phyloP scores from a whole-genome alignment of 2,797 vertebrate genomes.

The Gobionotothen gibberifrons region DNA sequence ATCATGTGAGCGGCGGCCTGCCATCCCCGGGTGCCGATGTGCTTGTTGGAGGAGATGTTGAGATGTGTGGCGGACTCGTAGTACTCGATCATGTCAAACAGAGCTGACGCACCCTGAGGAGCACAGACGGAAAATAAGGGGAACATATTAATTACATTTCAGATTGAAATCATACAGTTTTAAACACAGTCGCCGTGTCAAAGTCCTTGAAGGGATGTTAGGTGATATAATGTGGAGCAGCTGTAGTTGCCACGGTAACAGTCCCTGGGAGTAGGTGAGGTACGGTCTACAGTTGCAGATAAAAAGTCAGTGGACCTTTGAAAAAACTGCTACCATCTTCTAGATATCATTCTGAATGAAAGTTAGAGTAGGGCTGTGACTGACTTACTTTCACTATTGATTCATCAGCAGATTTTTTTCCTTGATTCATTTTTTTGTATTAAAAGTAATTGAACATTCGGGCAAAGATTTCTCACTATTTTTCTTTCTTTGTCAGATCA shows the following conservation, averaged over 20 bases:
- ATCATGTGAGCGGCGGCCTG: slow-evolving; percentile 97
- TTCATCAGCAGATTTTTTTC: neutral
- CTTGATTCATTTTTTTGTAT: neutral
- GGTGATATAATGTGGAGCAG: slow-evolving; percentile 2
- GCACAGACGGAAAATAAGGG: neutral
- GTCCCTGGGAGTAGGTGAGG: slow-evolving; percentile 20
- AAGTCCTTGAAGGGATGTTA: slow-evolving; percentile 12
- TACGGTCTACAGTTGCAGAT: neutral
- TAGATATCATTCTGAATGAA: neutral
- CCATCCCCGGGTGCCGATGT: slow-evolving; percentile 96
- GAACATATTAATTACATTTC: neutral
- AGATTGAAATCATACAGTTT: slow-evolving; percentile 11
- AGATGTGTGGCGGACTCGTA: slow-evolving; percentile 97
- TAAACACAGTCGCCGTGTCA: slow-evolving; percentile 2
- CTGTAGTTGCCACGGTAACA: slow-evolving; percentile 38
- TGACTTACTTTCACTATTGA: no score
- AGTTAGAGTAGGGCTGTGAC: neutral
- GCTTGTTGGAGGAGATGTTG: slow-evolving; percentile 97
- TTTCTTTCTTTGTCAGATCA: no score
- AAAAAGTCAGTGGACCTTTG: neutral
- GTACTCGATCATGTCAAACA: slow-evolving; percentile 98
- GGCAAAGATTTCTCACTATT: no score
- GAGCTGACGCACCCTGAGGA: slow-evolving; percentile 90
- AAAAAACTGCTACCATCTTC: neutral
- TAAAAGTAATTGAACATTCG: no score